Evolutionary conservation across 2,113 vertebrate genomes (phyloP).

Genomic region (Nerophis lumbriciformis): DNA sequence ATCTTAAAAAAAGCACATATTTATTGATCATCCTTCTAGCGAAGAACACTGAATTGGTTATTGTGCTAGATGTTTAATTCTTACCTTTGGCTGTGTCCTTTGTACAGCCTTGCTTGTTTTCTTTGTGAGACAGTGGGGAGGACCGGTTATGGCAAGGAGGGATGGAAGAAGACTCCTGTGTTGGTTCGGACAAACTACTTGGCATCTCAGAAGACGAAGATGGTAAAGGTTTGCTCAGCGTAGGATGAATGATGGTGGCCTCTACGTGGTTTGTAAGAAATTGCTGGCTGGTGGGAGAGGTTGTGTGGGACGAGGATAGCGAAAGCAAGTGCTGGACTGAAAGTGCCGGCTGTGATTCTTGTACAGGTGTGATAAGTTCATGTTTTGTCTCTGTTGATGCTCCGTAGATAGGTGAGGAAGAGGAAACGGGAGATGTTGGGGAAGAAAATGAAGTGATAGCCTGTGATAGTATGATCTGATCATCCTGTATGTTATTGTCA

Average conservation of each 20-base stretch:
- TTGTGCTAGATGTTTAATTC: constrained; percentile 5
- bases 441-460: constrained; percentile 21
- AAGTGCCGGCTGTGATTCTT: constrained; percentile 66
- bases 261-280: constrained; percentile 19
- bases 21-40: background rate
- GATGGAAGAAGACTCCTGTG: constrained; percentile 38
- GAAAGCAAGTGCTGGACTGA: constrained; percentile 32
- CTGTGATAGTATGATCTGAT: constrained; percentile 13
- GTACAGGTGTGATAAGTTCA: constrained; percentile 66
- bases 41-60: background rate
- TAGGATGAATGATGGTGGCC: constrained; percentile 17
- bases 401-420: constrained; percentile 28
- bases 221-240: constrained; percentile 29
- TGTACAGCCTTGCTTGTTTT: constrained; percentile 31
- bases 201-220: constrained; percentile 21
- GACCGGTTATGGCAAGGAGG: constrained; percentile 18
- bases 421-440: constrained; percentile 31
- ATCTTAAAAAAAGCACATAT: constrained; percentile 31
- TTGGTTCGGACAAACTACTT: constrained; percentile 38
- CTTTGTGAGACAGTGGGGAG: constrained; percentile 22
- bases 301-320: constrained; percentile 12
- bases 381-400: constrained; percentile 41
- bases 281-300: constrained; percentile 8
- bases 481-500: constrained; percentile 56
- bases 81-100: constrained; percentile 57